Conservation (phyloP, 2,888 invertebrate species). For the Drosophila barbarae region DNA sequence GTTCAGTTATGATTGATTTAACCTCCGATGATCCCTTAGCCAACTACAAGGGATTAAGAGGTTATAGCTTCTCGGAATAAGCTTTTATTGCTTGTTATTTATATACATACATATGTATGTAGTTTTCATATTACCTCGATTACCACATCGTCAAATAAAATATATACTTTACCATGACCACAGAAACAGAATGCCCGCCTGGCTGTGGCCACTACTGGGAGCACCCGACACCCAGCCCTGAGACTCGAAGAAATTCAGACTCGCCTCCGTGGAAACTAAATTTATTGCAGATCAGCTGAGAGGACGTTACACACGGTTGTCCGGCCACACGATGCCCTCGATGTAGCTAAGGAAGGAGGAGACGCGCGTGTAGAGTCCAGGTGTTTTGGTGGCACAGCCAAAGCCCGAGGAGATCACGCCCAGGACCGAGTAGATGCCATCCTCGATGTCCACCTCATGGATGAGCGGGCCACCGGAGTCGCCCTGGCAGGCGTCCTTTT, state of each 20-base stretch:
- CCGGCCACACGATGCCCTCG: conserved; percentile 77
- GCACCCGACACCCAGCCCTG: not conserved
- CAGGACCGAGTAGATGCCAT: conserved; percentile 48
- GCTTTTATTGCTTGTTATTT: no score
- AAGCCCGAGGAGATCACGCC: conserved; percentile 76
- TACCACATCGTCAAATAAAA: not conserved
- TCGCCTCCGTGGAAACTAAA: conserved; percentile 11
- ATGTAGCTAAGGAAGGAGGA: conserved; percentile 76
- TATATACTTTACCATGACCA: not conserved
- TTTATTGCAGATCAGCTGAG: conserved; percentile 27
- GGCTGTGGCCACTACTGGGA: no score
- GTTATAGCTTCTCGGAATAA: no score
- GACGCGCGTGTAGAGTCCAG: conserved; percentile 77
- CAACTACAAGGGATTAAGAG: no score
- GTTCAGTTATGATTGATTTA: no score
- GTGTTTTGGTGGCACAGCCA: conserved; percentile 71
- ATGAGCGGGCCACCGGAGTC: conserved; percentile 32
- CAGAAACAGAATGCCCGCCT: not conserved
- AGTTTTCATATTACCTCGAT: no score
- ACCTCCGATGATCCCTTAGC: no score
- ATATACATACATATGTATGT: no score
- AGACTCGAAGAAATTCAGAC: not conserved
- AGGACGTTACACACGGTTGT: conserved; percentile 14
- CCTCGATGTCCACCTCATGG: conserved; percentile 11
- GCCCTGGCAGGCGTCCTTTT: conserved; percentile 33